Conservation (phyloP, 2,888 invertebrate genomes). For the Brachyopa scutellaris region DNA sequence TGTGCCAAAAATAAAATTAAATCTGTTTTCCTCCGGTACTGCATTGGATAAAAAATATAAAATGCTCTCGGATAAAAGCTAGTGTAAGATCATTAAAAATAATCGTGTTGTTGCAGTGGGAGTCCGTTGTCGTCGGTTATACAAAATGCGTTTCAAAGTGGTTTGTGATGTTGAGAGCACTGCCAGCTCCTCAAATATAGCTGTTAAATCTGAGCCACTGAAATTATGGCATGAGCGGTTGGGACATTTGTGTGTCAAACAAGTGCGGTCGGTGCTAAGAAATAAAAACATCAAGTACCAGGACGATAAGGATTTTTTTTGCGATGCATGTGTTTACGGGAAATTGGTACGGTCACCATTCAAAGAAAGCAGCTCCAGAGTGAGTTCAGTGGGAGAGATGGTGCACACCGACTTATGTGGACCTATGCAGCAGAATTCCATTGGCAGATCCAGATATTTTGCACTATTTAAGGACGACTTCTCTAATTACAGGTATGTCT, state of each 20-base stretch:
- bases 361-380: not conserved
- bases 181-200: not conserved
- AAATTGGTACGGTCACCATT: not conserved
- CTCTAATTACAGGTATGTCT: not conserved
- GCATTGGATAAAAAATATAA: constrained; percentile 8
- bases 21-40: constrained; percentile 3
- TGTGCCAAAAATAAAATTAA: constrained; percentile 5
- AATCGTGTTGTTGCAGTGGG: constrained; percentile 40
- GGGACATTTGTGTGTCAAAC: constrained; percentile 4
- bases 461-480: not conserved
- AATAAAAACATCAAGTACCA: not conserved
- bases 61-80: not conserved
- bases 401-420: not conserved
- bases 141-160: not conserved
- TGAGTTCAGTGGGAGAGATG: not conserved
- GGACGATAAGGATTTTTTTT: not conserved
- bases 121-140: constrained; percentile 8
- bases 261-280: not conserved
- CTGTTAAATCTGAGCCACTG: not conserved
- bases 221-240: constrained; percentile 7
- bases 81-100: constrained; percentile 31
- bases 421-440: not conserved
- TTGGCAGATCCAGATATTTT: not conserved
- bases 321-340: not conserved
- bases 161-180: not conserved